Evolutionary conservation across 2,888 invertebrate species (phyloP).

Genomic region (Dyspetes luteomarginatus): DNA sequence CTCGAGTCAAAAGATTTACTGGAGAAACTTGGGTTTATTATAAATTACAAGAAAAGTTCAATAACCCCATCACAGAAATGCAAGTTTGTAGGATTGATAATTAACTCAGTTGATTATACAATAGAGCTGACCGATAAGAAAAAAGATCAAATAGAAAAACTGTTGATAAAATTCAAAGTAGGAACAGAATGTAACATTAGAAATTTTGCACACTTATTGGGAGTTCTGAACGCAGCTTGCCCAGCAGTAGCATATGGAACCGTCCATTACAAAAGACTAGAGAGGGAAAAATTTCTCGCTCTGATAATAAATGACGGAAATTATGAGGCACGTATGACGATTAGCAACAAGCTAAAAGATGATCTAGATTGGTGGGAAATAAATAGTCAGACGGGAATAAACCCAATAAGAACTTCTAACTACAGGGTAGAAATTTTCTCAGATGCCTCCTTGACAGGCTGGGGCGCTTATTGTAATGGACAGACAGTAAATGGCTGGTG

Average conservation of each 20-base stretch:
- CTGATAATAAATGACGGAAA: constrained; percentile 29
- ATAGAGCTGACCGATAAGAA: constrained; percentile 14
- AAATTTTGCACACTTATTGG: constrained; percentile 19
- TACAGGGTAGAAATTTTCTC: constrained; percentile 29
- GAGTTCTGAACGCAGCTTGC: constrained; percentile 42
- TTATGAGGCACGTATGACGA: constrained; percentile 37
- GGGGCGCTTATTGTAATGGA: constrained; percentile 22
- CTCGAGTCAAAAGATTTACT: not conserved
- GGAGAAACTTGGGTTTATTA: constrained; percentile 32
- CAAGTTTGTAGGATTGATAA: constrained; percentile 35
- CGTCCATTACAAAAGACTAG: constrained; percentile 31
- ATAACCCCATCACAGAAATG: constrained; percentile 28
- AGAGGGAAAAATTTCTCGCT: constrained; percentile 39
- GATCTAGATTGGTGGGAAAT: constrained; percentile 52
- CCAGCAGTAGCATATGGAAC: constrained; percentile 39
- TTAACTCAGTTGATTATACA: constrained; percentile 33
- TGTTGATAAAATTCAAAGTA: not conserved
- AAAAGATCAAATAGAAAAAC: not conserved
- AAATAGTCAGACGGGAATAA: constrained; percentile 36
- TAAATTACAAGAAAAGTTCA: constrained; percentile 38
- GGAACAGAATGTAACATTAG: constrained; percentile 28
- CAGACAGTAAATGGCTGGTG: constrained; percentile 1
- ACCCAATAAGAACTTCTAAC: constrained; percentile 21
- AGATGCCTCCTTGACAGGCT: constrained; percentile 28
- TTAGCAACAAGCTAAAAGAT: constrained; percentile 22